Evolutionary conservation across 2,113 vertebrate genomes (phyloP), one percentile per base, ranked within the genome.

Genomic region (Hyperopisus bebe): DNA sequence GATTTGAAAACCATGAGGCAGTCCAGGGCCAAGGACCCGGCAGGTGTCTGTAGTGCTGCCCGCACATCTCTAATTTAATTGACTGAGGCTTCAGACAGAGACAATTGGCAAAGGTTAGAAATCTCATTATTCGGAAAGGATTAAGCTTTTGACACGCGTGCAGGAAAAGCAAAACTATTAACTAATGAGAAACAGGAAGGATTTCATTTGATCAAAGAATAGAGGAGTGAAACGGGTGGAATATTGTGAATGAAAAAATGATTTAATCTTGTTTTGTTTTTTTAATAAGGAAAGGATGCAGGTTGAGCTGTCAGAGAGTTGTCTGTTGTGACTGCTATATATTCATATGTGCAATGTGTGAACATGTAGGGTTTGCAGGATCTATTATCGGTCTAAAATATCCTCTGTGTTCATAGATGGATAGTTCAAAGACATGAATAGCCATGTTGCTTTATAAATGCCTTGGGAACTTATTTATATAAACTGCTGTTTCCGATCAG

Each of bases 101-200:
- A 88, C 90, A 91, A 91, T 53, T 66, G 87, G 89, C 87, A 89
- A 91, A 92, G 91, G 92, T 92, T 92, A 91, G 50, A 66, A 91
- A 91, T 87, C 90, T 92, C 88, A 91, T 93, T 91, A 92, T 92
- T 89, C 89, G 88, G 17, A 50, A 92, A 91, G 87, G 87, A 92
- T 90, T 86, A 90, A 88, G 88, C 90, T 92, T 91, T 91, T 90
- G 89, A 89, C 86, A 55, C 90, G 62, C 58, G 3, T 55, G 87
- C 90, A 88, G 86, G 55, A 91, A 90, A 91, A 90, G 74, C 70
- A 88, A 42, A 80, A 44, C 89, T 46, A 86, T 91, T 91, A 92
- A 91, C 87, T 90, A 88, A 93, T 92, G 88, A 91, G 92, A 91
- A 91, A 91, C 89, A 89, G 91, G 90, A 87, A 84, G 90, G 70